Percentiles rank a stretch among this genome's conserved stretches.
Evolutionary conservation across 2,888 invertebrate genomes (phyloP).

Genomic region (Drosophila seclusa): DNA sequence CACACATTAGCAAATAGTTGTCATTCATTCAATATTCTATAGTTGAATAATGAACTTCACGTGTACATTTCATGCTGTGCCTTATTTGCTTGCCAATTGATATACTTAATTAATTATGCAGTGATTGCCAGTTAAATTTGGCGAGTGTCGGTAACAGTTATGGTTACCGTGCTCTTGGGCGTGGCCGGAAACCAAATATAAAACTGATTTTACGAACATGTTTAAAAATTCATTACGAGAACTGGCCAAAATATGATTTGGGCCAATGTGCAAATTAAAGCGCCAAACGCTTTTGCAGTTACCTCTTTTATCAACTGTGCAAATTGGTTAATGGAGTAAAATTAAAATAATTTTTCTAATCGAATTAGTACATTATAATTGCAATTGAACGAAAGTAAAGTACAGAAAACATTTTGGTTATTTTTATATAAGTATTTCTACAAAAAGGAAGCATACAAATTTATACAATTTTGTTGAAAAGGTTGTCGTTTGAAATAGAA

Average conservation of each 20-base stretch:
- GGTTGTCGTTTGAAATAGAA: background rate
- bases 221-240: constrained; percentile 44
- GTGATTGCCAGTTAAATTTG: constrained; percentile 40
- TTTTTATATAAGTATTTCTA: background rate
- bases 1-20: constrained; percentile 26
- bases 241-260: background rate
- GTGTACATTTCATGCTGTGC: constrained; percentile 10
- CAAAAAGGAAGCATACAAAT: background rate
- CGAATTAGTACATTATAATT: background rate
- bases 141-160: constrained; percentile 15
- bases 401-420: background rate
- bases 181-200: constrained; percentile 30
- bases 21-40: constrained; percentile 33
- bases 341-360: background rate
- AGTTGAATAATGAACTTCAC: constrained; percentile 47
- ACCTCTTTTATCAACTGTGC: background rate
- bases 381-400: background rate
- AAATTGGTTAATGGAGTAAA: constrained; percentile 40
- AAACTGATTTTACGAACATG: constrained; percentile 18
- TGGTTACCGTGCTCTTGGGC: constrained; percentile 8
- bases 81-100: constrained; percentile 24
- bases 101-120: constrained; percentile 69
- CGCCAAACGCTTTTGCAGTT: constrained; percentile 18
- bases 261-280: constrained; percentile 11
- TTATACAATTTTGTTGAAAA: fast-evolving